These are phyloP conservation scores for Aporophyla nigra DNA, from an alignment of 2,888 invertebrate species.

Conservation along the genomic window DNA sequence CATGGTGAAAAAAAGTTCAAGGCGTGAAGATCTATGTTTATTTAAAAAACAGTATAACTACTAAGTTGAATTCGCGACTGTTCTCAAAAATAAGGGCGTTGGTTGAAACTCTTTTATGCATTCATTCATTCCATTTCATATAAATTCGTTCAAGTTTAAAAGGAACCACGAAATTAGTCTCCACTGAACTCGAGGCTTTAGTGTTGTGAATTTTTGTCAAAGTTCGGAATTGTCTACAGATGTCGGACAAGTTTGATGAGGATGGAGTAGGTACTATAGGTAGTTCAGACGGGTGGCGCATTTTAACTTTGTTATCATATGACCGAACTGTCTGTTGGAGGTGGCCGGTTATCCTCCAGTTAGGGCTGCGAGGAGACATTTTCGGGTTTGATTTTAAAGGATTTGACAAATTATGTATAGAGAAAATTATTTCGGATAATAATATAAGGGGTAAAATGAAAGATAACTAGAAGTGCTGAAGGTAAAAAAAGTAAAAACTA, in stretches of 20 bases:
- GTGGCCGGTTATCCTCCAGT: slow-evolving; percentile 11
- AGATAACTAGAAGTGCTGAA: too few relatives aligned
- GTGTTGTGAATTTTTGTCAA: slow-evolving; percentile 25
- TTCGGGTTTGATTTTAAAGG: too few relatives aligned
- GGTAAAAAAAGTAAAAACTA: too few relatives aligned
- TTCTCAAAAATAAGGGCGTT: too few relatives aligned
- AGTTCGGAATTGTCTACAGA: slow-evolving; percentile 25
- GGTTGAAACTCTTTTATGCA: too few relatives aligned
- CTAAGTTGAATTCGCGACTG: too few relatives aligned
- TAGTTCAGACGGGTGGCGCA: slow-evolving; percentile 24
- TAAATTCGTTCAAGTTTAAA: slow-evolving; percentile 1
- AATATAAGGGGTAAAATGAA: too few relatives aligned
- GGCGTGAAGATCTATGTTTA: too few relatives aligned
- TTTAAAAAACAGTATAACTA: too few relatives aligned
- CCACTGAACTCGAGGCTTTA: not conserved
- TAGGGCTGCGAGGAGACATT: slow-evolving; percentile 30
- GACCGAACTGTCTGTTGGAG: slow-evolving; percentile 26
- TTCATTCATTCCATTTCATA: not conserved
- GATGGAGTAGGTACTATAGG: slow-evolving; percentile 1
- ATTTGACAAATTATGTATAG: not conserved
- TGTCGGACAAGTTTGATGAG: slow-evolving; percentile 49
- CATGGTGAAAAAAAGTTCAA: too few relatives aligned
- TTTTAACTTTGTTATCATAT: slow-evolving; percentile 52
- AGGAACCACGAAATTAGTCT: not conserved
- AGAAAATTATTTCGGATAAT: not conserved